Base-by-base conservation (phyloP, 1,140 invertebrate genomes). In the Papilio helenus region DNA sequence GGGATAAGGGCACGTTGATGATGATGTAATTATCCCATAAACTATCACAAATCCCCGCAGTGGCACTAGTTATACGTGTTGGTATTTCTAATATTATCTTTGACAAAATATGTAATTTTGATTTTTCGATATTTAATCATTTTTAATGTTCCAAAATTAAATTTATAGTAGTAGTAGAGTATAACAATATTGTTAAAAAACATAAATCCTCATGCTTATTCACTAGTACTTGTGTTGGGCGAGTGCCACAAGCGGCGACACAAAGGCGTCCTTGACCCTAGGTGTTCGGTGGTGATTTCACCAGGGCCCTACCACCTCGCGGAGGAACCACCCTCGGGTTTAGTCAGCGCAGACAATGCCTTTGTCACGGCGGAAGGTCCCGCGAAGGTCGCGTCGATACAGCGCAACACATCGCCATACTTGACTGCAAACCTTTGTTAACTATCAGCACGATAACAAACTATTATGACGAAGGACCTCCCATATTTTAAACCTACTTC, bases 341-440 rank as follows among this genome's bases (percentile, higher is more conserved):
- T 92, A 92, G 87, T 92, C 92, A 93, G 81, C 83, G 79, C 85
- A 89, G 82, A 93, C 92, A 93, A 93, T 91, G 80, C 88, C 89
- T 91, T 89, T 88, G 90, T 92, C 90, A 93, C 87, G 82, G 79
- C 82, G 81, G 80, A 83, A 82, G 82, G 82, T 77, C 81, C 84
- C 79, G 79, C 72, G 84, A 89, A 89, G 86, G 87, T 87, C 83
- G 82, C 65, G 55, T 78, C 79, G 78, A 73, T 65, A 77, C 81
- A 82, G 85, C 84, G 80, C 80, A 73, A 85, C 72, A 81, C 79
- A 76, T 58, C 49, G 79, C 58, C 68, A 71, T 79, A 83, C 81
- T 76, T 65, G 10, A 74, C 44, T 39, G 72, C 51, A 74, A 72
- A 23, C 39, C 73, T 76, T 80, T 84, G 79, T 80, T 81, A 71